Evolutionary conservation across 2,113 vertebrate species (phyloP).

Genomic region (Gasterosteus nipponicus): DNA sequence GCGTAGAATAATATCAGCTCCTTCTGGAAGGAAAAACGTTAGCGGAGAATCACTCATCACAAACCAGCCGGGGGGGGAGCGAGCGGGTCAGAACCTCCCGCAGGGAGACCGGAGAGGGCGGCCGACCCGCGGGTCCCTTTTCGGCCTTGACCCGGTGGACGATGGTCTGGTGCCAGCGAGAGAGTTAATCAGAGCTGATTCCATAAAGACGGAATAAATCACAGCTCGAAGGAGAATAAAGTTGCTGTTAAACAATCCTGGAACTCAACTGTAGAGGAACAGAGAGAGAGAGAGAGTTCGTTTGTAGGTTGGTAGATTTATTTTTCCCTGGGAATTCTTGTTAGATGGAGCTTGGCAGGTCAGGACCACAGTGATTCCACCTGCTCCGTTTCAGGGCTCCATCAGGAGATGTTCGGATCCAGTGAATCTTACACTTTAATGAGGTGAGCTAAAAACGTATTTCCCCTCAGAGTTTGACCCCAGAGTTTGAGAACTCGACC

Average conservation of each 20-base stretch:
- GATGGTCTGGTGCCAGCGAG: neutral
- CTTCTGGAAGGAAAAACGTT: constrained; percentile 25
- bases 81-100: constrained; percentile 18
- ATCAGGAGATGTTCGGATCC: neutral
- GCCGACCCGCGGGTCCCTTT: constrained; percentile 18
- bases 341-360: neutral
- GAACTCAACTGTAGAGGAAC: neutral
- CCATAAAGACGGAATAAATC: constrained; percentile 28
- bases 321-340: neutral
- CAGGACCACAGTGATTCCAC: constrained; percentile 2
- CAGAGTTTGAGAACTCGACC: neutral
- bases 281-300: neutral
- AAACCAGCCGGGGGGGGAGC: constrained; percentile 18
- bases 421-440: neutral
- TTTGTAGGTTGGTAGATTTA: neutral
- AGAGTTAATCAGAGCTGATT: constrained; percentile 19
- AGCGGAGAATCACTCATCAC: constrained; percentile 37
- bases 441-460: neutral
- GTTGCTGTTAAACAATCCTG: constrained; percentile 18
- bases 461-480: neutral
- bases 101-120: neutral
- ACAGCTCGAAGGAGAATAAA: constrained; percentile 22
- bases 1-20: constrained; percentile 29
- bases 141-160: neutral
- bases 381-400: neutral